These are phyloP conservation scores for Folsomia candida DNA, from an alignment of 2,888 invertebrate genomes.

Conservation along the genomic window DNA sequence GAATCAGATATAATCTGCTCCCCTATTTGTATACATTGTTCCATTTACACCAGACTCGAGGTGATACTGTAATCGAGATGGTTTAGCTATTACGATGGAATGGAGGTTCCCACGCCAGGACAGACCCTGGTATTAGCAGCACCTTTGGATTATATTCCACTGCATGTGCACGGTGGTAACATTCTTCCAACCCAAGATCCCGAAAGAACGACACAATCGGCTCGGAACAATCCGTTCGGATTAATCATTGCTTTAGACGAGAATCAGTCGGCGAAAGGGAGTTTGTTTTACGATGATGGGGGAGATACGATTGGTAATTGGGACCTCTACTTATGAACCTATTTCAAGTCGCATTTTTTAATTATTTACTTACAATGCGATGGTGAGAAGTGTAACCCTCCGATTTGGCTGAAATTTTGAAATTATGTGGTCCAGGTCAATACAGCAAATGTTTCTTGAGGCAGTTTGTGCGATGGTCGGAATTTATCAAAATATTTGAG, in stretches of 20 bases:
- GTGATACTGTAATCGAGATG: conserved; percentile 53
- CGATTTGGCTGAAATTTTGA: too few relatives aligned
- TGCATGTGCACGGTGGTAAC: conserved; percentile 51
- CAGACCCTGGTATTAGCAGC: conserved; percentile 54
- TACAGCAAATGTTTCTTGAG: too few relatives aligned
- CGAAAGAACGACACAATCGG: conserved; percentile 46
- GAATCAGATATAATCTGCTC: conserved; percentile 68
- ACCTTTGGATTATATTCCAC: conserved; percentile 49
- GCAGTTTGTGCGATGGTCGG: too few relatives aligned
- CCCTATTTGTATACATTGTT: conserved; percentile 80
- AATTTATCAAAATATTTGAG: too few relatives aligned
- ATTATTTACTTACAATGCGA: too few relatives aligned
- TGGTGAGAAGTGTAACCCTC: too few relatives aligned
- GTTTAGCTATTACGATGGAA: conserved; percentile 52
- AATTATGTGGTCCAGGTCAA: too few relatives aligned
- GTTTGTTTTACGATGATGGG: conserved; percentile 52
- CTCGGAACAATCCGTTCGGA: conserved; percentile 51
- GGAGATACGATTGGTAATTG: conserved; percentile 49
- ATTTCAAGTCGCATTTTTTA: too few relatives aligned
- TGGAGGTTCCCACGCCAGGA: conserved; percentile 29
- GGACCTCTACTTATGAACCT: too few relatives aligned
- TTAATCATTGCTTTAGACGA: conserved; percentile 52
- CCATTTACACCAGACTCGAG: conserved; percentile 67
- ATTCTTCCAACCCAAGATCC: conserved; percentile 51
- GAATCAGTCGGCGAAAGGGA: conserved; percentile 45